phyloP scores from a whole-genome alignment of 2,797 vertebrate species.

The Loris lydekkerianus region DNA sequence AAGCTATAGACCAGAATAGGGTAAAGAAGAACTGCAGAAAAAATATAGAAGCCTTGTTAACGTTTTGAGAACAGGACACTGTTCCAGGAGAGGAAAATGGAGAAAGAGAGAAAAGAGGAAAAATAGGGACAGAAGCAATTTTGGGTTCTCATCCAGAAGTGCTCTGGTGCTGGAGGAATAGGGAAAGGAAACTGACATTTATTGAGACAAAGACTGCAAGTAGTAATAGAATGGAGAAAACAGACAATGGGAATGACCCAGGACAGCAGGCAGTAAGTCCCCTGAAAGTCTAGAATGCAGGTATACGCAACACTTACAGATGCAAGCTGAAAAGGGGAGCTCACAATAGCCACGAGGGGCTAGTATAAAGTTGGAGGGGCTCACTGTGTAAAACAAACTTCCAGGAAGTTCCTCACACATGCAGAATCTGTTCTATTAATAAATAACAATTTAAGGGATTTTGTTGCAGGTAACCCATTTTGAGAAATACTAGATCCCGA shows the following conservation, averaged over 20 bases:
- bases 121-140: neutral
- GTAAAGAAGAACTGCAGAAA: neutral
- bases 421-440: neutral
- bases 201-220: constrained; percentile 10
- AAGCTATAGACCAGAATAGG: neutral
- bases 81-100: constrained; percentile 17
- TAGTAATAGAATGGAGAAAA: neutral
- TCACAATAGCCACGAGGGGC: neutral
- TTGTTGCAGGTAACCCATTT: neutral
- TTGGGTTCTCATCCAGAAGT: neutral
- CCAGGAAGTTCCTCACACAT: neutral
- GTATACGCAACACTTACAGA: neutral
- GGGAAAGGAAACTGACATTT: neutral
- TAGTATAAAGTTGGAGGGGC: neutral
- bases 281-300: neutral
- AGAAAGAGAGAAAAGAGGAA: neutral
- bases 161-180: neutral
- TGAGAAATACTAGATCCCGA: neutral
- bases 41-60: neutral
- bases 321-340: neutral
- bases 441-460: neutral
- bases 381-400: neutral
- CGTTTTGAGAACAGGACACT: neutral
- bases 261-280: neutral
- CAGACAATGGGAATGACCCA: neutral